Evolutionary conservation across 2,113 vertebrate species (phyloP), one percentile per base, ranked within the genome.

Genomic region (Polypterus senegalus): DNA sequence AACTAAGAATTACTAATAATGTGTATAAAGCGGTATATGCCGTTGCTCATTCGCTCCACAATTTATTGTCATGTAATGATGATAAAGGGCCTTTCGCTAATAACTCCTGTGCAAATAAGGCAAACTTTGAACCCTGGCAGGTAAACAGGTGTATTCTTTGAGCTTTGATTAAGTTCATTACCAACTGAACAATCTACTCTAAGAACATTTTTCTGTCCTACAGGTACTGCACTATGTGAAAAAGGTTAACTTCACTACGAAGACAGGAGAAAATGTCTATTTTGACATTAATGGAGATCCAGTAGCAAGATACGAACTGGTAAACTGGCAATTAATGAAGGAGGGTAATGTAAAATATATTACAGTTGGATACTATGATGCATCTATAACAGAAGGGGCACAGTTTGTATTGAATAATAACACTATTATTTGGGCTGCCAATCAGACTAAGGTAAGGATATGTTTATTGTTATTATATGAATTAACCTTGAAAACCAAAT

Each of bases 231-330:
- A 60, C n/a, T 61, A 80, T 4, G 60, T 83, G 5, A 81, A 74
- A 55, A 64, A 44, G 52, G 76, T 81, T 0, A 72, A 75, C 57
- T 76, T 83, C 70, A 68, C 56, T 45, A 57, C 74, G 1, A 63
- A 7, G 5, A 82, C 81, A 57, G 73, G 76, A 56, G 74, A 80
- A 57, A 49, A 59, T 9, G 69, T 82, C 43, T 80, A 76, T 9
- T 83, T 85, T 55, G 75, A 83, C 69, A 52, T 54, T 11, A 82
- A 79, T 1, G 80, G 81, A 0, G 83, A 85, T 47, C 79, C 80
- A 49, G 66, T 75, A 57, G 77, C 80, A 48, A 63, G 4, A 5
- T 85, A 80, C 43, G 80, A 83, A 48, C 63, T 81, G 54, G 70
- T 83, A 10, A 85, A 81, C 69, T 85, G 83, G 83, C 77, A 82